phyloP scores from a whole-genome alignment of 2,888 invertebrate genomes.

The Tetanocera ferruginea region DNA sequence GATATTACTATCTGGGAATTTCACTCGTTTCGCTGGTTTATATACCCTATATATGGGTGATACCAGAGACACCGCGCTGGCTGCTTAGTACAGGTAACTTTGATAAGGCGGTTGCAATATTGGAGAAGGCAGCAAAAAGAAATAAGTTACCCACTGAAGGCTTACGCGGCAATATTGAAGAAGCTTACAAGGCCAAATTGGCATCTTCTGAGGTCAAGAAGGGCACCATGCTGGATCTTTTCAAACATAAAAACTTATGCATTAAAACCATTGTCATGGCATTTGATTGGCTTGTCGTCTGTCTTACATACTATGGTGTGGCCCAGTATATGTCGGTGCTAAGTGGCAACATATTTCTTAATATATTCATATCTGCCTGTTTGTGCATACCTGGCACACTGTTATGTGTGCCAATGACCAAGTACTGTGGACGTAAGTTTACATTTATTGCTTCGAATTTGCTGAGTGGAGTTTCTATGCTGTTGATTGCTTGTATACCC shows the following conservation, averaged over 20 bases:
- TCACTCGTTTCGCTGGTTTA: not conserved
- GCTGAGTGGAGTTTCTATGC: slow-evolving; percentile 76
- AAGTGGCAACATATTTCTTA: slow-evolving; percentile 83
- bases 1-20: slow-evolving; percentile 73
- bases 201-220: slow-evolving; percentile 69
- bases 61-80: slow-evolving; percentile 87
- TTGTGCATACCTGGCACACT: slow-evolving; percentile 79
- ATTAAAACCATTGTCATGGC: slow-evolving; percentile 80
- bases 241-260: slow-evolving; percentile 79
- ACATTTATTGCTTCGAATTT: slow-evolving; percentile 77
- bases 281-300: slow-evolving; percentile 87
- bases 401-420: slow-evolving; percentile 70
- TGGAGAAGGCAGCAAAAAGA: slow-evolving; percentile 76
- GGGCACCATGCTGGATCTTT: slow-evolving; percentile 76
- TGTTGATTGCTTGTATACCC: slow-evolving; percentile 76
- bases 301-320: slow-evolving; percentile 82
- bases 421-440: slow-evolving; percentile 77
- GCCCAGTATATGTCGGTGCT: slow-evolving; percentile 73
- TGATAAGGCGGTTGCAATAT: slow-evolving; percentile 74
- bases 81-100: slow-evolving; percentile 77
- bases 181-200: slow-evolving; percentile 65
- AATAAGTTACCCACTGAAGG: slow-evolving; percentile 73
- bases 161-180: slow-evolving; percentile 70
- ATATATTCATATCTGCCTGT: slow-evolving; percentile 84
- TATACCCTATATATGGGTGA: slow-evolving; percentile 74